Conservation (phyloP, 2,888 invertebrate species). For the Drosophila buzzatii region DNA sequence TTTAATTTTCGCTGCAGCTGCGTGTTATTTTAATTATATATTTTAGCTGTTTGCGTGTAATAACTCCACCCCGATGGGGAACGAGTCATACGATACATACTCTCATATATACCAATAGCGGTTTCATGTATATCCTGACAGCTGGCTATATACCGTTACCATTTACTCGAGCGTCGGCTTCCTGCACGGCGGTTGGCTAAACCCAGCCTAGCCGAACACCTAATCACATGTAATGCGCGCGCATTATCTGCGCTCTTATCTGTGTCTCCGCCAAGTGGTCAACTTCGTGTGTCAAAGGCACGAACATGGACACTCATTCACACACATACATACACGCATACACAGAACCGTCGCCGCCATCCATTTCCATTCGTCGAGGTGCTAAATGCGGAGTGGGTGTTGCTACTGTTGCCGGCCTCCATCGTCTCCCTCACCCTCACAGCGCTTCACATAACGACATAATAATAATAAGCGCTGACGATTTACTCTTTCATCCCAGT, state of each 20-base stretch:
- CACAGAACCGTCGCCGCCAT: slow-evolving; percentile 52
- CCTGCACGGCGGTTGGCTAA: slow-evolving; percentile 83
- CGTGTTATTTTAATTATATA: slow-evolving; percentile 32
- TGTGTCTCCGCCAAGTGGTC: slow-evolving; percentile 55
- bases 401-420: slow-evolving; percentile 39
- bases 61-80: slow-evolving; percentile 40
- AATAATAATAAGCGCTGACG: slow-evolving; percentile 68
- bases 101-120: background rate
- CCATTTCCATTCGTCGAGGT: slow-evolving; percentile 74
- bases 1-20: slow-evolving; percentile 1
- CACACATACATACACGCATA: slow-evolving; percentile 37
- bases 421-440: slow-evolving; percentile 13
- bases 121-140: slow-evolving; percentile 11
- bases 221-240: slow-evolving; percentile 86
- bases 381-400: slow-evolving; percentile 77
- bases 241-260: slow-evolving; percentile 85
- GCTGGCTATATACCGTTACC: slow-evolving; percentile 17
- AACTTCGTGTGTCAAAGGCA: slow-evolving; percentile 46
- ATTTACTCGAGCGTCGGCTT: slow-evolving; percentile 49
- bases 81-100: background rate
- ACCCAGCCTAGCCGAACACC: slow-evolving; percentile 80
- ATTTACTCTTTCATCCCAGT: slow-evolving; percentile 80
- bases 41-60: slow-evolving; percentile 3
- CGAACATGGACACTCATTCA: slow-evolving; percentile 49
- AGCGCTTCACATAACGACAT: slow-evolving; percentile 49